Percentiles rank a stretch among this genome's conserved stretches.
phyloP scores from a whole-genome alignment of 2,797 vertebrate species.

The Tokudaia tokunoshimensis region DNA sequence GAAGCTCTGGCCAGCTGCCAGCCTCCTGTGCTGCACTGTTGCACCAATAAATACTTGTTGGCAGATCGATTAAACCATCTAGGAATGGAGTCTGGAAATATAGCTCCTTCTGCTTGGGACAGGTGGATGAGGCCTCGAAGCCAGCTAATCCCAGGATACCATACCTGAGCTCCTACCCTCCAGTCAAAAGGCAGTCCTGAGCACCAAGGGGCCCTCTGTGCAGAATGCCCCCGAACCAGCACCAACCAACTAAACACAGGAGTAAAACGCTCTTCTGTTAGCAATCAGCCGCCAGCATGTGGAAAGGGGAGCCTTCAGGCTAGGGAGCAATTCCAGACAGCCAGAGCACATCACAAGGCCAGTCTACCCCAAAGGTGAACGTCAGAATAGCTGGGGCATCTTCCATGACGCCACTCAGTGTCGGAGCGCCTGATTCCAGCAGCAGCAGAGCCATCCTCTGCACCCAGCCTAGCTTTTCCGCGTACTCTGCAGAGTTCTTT shows the following conservation, averaged over 20 bases:
- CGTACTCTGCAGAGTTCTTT: not conserved
- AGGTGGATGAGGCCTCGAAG: not conserved
- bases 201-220: rapidly evolving
- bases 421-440: not conserved
- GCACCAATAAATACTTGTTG: conserved; percentile 75
- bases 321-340: not conserved
- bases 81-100: conserved; percentile 74
- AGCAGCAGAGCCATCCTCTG: not conserved
- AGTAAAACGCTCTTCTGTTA: not conserved
- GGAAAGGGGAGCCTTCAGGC: not conserved
- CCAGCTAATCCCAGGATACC: not conserved
- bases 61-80: conserved; percentile 83
- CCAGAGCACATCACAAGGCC: conserved; percentile 41
- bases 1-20: conserved; percentile 53
- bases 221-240: not conserved
- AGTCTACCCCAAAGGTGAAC: not conserved
- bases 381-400: conserved; percentile 13
- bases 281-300: not conserved
- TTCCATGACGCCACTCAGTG: not conserved
- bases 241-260: not conserved
- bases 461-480: not conserved
- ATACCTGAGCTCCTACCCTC: not conserved
- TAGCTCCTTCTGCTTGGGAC: not conserved
- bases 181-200: not conserved
- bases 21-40: conserved; percentile 24